phyloP scores from a whole-genome alignment of 1,140 invertebrate genomes.

The Hyposmocoma kahamanoa region DNA sequence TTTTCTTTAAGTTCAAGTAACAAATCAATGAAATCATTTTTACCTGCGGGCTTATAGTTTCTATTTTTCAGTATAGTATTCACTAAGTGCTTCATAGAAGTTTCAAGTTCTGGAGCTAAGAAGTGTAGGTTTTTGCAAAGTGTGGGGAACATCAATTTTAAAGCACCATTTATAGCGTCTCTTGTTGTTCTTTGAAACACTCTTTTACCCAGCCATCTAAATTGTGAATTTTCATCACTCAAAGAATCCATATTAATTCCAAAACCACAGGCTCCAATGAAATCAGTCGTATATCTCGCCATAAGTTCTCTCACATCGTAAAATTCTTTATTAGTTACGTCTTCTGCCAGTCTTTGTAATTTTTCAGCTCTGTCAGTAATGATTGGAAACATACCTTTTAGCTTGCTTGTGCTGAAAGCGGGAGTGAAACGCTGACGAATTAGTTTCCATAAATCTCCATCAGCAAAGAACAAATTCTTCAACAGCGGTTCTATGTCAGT shows the following conservation, averaged over 20 bases:
- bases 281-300: conserved; percentile 5
- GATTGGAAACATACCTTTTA: conserved; percentile 3
- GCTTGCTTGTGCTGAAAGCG: neutral
- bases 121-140: neutral
- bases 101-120: conserved; percentile 7
- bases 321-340: neutral
- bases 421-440: neutral
- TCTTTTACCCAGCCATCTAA: neutral
- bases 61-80: neutral
- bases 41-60: neutral
- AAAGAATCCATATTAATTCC: conserved; percentile 2
- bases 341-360: conserved; percentile 17
- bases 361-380: neutral
- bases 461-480: conserved; percentile 1
- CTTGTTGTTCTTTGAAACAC: neutral
- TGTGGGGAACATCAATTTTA: neutral
- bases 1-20: neutral
- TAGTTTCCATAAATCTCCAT: neutral
- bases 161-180: neutral
- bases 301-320: conserved; percentile 1
- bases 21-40: neutral
- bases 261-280: conserved; percentile 5
- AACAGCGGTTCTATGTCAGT: conserved; percentile 18
- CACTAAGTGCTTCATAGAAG: neutral
- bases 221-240: conserved; percentile 3